Evolutionary conservation across 2,113 vertebrate species (phyloP).

Genomic region (Romanogobio albipinnatus): DNA sequence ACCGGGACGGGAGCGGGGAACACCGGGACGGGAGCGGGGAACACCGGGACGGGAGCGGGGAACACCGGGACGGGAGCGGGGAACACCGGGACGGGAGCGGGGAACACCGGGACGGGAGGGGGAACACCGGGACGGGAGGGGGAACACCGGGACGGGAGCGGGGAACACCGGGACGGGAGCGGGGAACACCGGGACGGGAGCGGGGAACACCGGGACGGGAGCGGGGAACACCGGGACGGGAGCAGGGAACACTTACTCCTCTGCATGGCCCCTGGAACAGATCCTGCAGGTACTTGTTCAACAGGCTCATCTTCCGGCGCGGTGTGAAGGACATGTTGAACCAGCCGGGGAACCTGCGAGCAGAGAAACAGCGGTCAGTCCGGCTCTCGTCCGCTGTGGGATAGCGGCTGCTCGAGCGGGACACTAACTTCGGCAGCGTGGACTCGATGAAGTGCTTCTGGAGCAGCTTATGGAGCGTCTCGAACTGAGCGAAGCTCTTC

Average conservation of each 20-base stretch:
- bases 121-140: too few relatives aligned
- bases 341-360: constrained; percentile 80
- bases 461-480: constrained; percentile 80
- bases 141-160: too few relatives aligned
- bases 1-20: too few relatives aligned
- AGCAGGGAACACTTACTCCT: constrained; percentile 59
- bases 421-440: constrained; percentile 83
- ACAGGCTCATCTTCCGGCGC: constrained; percentile 73
- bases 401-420: neutral
- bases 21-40: too few relatives aligned
- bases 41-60: too few relatives aligned
- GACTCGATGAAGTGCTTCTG: constrained; percentile 80
- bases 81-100: too few relatives aligned
- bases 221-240: neutral
- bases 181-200: too few relatives aligned
- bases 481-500: constrained; percentile 82
- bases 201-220: too few relatives aligned
- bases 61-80: too few relatives aligned
- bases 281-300: constrained; percentile 83
- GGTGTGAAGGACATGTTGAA: constrained; percentile 75
- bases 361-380: constrained; percentile 5
- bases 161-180: too few relatives aligned
- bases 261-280: constrained; percentile 79
- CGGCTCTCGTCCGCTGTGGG: neutral
- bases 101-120: too few relatives aligned